Conservation (phyloP, 1,140 invertebrate genomes). For the Trichonephila clavata region DNA sequence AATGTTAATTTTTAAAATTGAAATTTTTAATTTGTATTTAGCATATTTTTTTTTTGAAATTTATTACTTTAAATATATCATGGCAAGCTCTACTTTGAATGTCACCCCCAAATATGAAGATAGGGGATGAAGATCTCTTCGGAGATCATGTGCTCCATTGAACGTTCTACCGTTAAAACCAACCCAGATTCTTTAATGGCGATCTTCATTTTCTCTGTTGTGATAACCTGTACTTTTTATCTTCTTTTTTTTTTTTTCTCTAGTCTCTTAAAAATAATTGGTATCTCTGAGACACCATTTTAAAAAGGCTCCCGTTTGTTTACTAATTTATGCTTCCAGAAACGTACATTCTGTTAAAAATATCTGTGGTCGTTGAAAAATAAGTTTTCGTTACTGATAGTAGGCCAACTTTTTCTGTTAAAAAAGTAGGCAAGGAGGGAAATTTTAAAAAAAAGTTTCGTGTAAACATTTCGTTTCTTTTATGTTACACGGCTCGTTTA, state of each 20-base stretch:
- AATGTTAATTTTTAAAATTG: too few species aligned
- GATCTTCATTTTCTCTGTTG: background rate
- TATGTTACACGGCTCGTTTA: background rate
- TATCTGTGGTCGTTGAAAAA: background rate
- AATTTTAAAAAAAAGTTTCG: background rate
- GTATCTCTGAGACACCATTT: too few species aligned
- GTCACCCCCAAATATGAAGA: too few species aligned
- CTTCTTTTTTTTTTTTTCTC: background rate
- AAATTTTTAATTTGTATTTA: too few species aligned
- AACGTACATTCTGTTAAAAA: background rate
- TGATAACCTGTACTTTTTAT: background rate
- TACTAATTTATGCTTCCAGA: background rate
- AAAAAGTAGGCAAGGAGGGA: background rate
- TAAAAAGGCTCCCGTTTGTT: background rate
- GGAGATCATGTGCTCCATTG: too few species aligned
- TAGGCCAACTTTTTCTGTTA: background rate
- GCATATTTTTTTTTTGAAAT: too few species aligned
- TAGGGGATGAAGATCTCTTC: too few species aligned
- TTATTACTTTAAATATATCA: too few species aligned
- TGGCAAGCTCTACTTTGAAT: too few species aligned
- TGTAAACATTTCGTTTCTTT: slow-evolving; percentile 47
- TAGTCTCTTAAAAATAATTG: too few species aligned
- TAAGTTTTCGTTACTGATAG: background rate
- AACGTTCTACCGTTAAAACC: too few species aligned
- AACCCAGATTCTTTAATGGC: too few species aligned